Base-by-base conservation (phyloP, 2,888 invertebrate species). In the Hydroisotoma schaefferi region DNA sequence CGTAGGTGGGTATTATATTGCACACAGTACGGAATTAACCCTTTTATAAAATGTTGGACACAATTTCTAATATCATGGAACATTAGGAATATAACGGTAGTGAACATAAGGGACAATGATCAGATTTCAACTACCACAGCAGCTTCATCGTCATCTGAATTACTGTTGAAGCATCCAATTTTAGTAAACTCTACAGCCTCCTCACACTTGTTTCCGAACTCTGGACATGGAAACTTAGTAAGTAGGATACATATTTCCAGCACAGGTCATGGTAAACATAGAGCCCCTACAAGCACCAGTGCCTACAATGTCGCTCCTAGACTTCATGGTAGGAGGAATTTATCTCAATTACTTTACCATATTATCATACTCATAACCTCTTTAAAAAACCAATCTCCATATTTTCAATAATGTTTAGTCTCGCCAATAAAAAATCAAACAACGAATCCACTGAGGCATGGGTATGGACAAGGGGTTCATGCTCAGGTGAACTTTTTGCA, bases 41-140 rank as follows among this genome's bases (percentile, higher is more conserved):
- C 3, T n/a, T 20, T 18, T 29, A 51, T 22, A n/a, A 38, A 44
- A 18, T 25, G 15, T 55, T 47, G 5, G 5, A n/a, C 25, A 8
- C 47, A n/a, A 43, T 18, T 43, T 43, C 18, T n/a, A 6, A 6
- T 43, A 43, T 43, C 18, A 18, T 43, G 18, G n/a, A 8, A 22
- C 37, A 18, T 37, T 22, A 52, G 52, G 23, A 52, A 52, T 33
- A 25, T 52, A 22, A 52, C 52, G 20, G 52, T 52, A 5, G 59
- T 59, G 3, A 59, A 59, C 38, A 59, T 55, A 29, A 37, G 44
- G n/a, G 43, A 43, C 53, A 48, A 26, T 44, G 48, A 55, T 28
- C 47, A n/a, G 47, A 38, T 15, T 2, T 40, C 27, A 8, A 40
- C 40, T 38, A 33, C 18, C 22, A 54, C 26, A 5, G 43, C 33